Evolutionary conservation across 2,888 invertebrate species (phyloP).

Genomic region (Danaus chrysippus): DNA sequence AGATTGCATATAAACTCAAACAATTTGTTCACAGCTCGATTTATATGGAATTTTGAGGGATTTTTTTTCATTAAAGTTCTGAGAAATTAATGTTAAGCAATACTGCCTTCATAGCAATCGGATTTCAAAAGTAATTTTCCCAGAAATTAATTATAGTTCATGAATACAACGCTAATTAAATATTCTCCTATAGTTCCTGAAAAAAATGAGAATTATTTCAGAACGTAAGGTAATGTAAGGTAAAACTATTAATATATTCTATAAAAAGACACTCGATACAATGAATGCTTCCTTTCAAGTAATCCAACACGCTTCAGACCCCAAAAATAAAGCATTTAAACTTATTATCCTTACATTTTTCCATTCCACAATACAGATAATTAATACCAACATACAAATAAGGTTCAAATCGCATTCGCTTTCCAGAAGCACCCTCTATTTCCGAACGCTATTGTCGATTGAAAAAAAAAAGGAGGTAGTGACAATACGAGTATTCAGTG

Average conservation of each 20-base stretch:
- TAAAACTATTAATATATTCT: constrained; percentile 9
- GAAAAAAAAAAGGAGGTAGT: constrained; percentile 44
- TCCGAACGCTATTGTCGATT: constrained; percentile 42
- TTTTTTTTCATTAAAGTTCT: constrained; percentile 14
- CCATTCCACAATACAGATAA: constrained; percentile 26
- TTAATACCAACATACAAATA: constrained; percentile 26
- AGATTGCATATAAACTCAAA: neutral
- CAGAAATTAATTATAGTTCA: neutral
- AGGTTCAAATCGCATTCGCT: constrained; percentile 32
- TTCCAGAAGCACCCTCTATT: constrained; percentile 42
- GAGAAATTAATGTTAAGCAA: constrained; percentile 21
- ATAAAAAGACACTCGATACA: constrained; percentile 32
- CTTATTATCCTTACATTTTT: constrained; percentile 36
- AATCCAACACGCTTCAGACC: constrained; percentile 41
- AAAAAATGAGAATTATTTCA: neutral
- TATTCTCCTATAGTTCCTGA: neutral
- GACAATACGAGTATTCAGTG: constrained; percentile 62
- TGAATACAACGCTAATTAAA: too few relatives aligned
- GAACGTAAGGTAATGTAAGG: neutral
- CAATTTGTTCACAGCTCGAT: neutral
- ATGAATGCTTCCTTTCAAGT: constrained; percentile 34
- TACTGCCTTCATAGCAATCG: constrained; percentile 18
- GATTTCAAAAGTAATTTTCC: neutral
- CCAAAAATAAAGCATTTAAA: constrained; percentile 37
- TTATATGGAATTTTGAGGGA: constrained; percentile 15